These are phyloP conservation scores for Cinclus mexicanus DNA, from an alignment of 2,113 vertebrate species.

Conservation along the genomic window DNA sequence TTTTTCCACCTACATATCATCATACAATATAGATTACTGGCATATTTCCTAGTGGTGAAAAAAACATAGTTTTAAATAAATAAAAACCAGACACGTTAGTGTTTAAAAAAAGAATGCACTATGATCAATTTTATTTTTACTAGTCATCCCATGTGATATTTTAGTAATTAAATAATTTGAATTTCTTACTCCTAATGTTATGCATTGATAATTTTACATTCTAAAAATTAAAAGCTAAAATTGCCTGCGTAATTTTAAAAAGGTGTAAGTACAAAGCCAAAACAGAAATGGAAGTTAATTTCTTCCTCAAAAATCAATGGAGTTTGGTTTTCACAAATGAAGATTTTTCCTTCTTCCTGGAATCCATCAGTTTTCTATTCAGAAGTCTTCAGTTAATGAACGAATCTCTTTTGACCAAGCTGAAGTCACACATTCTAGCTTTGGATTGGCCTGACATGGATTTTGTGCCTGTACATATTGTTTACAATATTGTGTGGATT, in stretches of 20 bases:
- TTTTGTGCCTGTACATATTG: background rate
- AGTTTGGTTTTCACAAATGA: background rate
- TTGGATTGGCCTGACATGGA: background rate
- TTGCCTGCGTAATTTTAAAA: background rate
- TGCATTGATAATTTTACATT: background rate
- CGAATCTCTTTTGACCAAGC: background rate
- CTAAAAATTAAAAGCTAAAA: background rate
- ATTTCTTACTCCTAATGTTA: background rate
- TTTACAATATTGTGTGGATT: background rate
- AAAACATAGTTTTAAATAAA: background rate
- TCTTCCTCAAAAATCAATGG: background rate
- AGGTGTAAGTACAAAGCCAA: background rate
- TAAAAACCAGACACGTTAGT: background rate
- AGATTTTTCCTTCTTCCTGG: background rate
- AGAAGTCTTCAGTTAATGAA: background rate
- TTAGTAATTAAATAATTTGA: background rate
- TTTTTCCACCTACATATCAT: background rate
- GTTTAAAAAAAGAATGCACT: background rate
- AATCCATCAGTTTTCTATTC: background rate
- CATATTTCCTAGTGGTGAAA: background rate
- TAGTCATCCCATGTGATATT: background rate
- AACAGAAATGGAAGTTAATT: background rate
- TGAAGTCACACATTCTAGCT: background rate
- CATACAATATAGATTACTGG: background rate
- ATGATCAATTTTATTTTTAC: background rate